Base-by-base conservation (phyloP, 2,113 vertebrate species). In the Gallinago jamesoni region DNA sequence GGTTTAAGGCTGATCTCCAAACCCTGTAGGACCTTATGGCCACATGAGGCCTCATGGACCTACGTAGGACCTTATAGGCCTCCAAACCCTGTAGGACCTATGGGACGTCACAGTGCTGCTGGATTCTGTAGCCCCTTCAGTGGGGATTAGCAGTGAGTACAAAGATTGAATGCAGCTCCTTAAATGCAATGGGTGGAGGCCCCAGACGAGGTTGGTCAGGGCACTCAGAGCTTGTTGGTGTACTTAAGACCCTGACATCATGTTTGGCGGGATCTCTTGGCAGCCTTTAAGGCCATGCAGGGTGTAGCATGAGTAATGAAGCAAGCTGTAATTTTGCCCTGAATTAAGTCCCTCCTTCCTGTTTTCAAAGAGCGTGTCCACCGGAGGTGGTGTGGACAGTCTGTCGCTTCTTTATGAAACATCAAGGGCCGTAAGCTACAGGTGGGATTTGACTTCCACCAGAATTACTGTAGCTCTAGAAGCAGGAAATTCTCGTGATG, bases 331-430 rank as follows among this genome's bases (percentile, higher is more conserved):
- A 93, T 92, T 82, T n/a, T 41, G 31, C 39, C 23, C 52, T 24
- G 6, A 72, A 48, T 88, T 63, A 86, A 90, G 39, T 35, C 69
- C 24, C 62, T 87, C 35, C 94, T 95, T 95, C 80, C 95, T 95
- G 90, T 93, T 96, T 92, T 55, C 66, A 33, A 30, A 7, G 60
- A 56, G 37, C 8, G 45, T 67, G 19, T 53, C 63, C 2, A 2
- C 20, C 27, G 56, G 60, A 56, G 43, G 87, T n/a, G 72, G 12
- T 50, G 22, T n/a, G 47, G 63, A n/a, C 37, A 21, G 30, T 6
- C 55, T 75, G 33, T 70, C 1, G 5, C 18, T 75, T 60, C 48
- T 47, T 69, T 60, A 7, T 2, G 74, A 59, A 53, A 69, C 11
- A 8, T 0, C 10, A 37, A n/a, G 31, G n/a, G 14, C 77, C 47